phyloP scores from a whole-genome alignment of 2,113 vertebrate genomes.

The Lepus americanus region DNA sequence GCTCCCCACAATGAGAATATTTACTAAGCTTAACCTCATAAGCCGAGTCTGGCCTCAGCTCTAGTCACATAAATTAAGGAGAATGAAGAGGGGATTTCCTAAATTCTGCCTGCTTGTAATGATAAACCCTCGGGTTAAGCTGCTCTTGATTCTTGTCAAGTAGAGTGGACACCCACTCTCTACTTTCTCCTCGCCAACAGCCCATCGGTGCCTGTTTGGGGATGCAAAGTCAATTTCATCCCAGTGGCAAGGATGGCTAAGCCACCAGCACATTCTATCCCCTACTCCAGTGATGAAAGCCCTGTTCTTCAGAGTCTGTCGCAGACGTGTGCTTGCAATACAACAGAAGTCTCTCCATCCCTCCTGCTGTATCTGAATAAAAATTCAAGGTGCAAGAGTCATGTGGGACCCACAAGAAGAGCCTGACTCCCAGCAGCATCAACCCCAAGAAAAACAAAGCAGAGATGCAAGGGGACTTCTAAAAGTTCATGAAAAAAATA shows the following conservation, averaged over 20 bases:
- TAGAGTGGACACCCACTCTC: background rate
- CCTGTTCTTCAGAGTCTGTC: background rate
- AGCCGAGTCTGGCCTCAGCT: constrained; percentile 31
- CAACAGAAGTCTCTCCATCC: background rate
- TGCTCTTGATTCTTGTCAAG: background rate
- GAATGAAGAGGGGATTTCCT: constrained; percentile 27
- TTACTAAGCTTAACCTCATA: background rate
- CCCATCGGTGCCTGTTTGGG: background rate
- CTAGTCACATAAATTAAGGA: constrained; percentile 1
- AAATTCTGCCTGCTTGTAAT: background rate
- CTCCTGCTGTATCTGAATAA: background rate
- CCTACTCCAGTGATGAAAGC: background rate
- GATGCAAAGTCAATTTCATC: background rate
- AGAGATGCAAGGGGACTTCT: background rate
- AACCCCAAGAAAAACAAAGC: background rate
- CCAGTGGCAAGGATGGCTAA: background rate
- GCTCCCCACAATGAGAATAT: background rate
- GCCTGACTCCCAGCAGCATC: background rate
- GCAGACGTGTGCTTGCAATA: background rate
- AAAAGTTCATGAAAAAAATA: too few relatives aligned
- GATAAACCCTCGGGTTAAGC: background rate
- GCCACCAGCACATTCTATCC: background rate
- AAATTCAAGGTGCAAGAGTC: background rate
- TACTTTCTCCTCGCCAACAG: background rate
- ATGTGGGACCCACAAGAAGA: background rate